Evolutionary conservation across 1,140 invertebrate genomes (phyloP).

Genomic region (Latrodectus geometricus): DNA sequence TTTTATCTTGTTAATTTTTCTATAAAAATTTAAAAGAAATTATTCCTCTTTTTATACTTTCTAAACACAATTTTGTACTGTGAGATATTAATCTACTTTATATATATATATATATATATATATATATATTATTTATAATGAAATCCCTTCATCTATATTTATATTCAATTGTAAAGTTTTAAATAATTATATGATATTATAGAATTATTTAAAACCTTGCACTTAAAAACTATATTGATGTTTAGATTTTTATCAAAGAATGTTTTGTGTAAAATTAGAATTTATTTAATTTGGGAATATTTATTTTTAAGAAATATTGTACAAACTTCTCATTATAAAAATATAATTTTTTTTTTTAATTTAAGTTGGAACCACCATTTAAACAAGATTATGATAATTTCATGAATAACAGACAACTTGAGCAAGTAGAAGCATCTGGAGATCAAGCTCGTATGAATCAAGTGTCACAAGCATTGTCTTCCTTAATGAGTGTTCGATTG

Average conservation of each 20-base stretch:
- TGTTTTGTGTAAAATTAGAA: no score
- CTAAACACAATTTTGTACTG: not conserved
- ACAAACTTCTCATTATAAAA: no score
- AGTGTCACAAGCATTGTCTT: slow-evolving; percentile 65
- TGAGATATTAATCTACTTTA: not conserved
- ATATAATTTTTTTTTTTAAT: not conserved
- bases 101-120: not conserved
- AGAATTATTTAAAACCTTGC: not conserved
- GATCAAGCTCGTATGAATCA: slow-evolving; percentile 66
- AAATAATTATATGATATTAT: no score
- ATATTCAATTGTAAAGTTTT: not conserved
- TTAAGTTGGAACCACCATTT: slow-evolving; percentile 62
- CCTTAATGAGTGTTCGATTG: slow-evolving; percentile 64
- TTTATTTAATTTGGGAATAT: no score
- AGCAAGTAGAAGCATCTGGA: slow-evolving; percentile 65
- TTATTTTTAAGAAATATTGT: no score
- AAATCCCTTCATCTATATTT: not conserved
- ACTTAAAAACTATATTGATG: no score
- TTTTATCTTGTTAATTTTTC: no score
- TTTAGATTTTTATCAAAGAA: no score
- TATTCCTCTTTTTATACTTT: no score
- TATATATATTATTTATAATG: not conserved
- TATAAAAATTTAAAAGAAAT: no score
- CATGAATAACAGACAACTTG: slow-evolving; percentile 63
- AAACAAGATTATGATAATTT: slow-evolving; percentile 65